These are phyloP conservation scores for Tupiocoris notatus DNA, from an alignment of 2,888 invertebrate species.

Conservation along the genomic window DNA sequence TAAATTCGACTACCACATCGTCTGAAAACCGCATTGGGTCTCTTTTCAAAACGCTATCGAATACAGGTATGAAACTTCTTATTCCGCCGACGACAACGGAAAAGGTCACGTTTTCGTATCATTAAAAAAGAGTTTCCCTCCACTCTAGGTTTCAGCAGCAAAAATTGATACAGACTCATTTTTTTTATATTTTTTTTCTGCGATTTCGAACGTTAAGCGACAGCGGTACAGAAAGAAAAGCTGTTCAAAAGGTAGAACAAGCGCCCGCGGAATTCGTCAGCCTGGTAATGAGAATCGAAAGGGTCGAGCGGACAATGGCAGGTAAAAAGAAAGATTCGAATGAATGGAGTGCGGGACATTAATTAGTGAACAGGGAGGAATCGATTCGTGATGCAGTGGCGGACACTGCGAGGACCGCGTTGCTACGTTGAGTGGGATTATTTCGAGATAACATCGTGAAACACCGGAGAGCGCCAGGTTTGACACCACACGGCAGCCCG, in stretches of 20 bases:
- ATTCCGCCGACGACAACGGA: too few species aligned
- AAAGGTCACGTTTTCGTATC: too few species aligned
- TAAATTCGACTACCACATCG: too few species aligned
- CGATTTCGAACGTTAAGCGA: too few species aligned
- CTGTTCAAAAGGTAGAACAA: not conserved
- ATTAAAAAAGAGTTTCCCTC: too few species aligned
- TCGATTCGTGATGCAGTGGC: not conserved
- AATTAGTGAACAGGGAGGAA: not conserved
- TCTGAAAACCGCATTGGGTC: too few species aligned
- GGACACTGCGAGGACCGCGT: not conserved
- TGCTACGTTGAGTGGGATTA: not conserved
- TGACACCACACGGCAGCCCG: not conserved
- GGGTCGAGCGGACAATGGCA: not conserved
- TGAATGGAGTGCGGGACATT: not conserved
- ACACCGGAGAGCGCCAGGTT: not conserved
- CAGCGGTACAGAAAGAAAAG: not conserved
- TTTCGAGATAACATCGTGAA: not conserved
- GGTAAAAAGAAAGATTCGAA: not conserved
- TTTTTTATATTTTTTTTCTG: too few species aligned
- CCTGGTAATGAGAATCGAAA: not conserved
- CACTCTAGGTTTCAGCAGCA: too few species aligned
- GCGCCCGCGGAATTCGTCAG: not conserved
- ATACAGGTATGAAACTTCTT: too few species aligned
- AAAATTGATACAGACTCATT: too few species aligned
- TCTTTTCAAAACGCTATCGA: too few species aligned